These are phyloP conservation scores for Adineta ricciae DNA, from an alignment of 2,888 invertebrate species.

Conservation along the genomic window DNA sequence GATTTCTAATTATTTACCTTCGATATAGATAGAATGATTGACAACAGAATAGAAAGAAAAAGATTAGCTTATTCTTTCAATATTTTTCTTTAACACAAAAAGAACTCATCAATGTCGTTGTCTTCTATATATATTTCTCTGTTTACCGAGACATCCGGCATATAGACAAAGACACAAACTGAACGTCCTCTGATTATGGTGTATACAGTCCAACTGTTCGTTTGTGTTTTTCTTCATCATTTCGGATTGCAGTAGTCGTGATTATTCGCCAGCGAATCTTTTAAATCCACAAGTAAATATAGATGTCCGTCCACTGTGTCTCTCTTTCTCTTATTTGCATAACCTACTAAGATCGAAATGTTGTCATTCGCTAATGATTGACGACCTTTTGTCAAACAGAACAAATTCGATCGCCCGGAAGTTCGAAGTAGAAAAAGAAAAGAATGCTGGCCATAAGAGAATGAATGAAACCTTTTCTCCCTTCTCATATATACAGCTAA, in stretches of 20 bases:
- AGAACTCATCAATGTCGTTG: not conserved
- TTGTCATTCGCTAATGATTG: slow-evolving; percentile 21
- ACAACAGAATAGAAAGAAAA: not conserved
- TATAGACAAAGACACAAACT: not conserved
- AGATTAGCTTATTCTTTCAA: not conserved
- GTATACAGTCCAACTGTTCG: not conserved
- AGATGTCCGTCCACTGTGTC: not conserved
- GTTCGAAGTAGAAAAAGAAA: not conserved
- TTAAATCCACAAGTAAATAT: slow-evolving; percentile 7
- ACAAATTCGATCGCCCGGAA: not conserved
- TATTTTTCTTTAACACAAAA: not conserved
- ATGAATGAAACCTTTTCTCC: not conserved
- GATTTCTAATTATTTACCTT: slow-evolving; percentile 5
- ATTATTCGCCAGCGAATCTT: slow-evolving; percentile 14
- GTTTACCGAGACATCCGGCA: not conserved
- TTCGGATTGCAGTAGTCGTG: not conserved
- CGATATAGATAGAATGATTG: not conserved
- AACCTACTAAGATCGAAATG: slow-evolving; percentile 20
- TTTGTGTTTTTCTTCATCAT: not conserved
- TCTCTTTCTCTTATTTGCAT: slow-evolving; percentile 16
- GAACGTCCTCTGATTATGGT: slow-evolving; percentile 10
- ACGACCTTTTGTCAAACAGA: slow-evolving; percentile 3
- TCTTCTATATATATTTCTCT: not conserved
- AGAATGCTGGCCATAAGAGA: not conserved
- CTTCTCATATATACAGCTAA: not conserved